Base-by-base conservation (phyloP, 2,888 invertebrate genomes). In the Exocentrus adspersus region DNA sequence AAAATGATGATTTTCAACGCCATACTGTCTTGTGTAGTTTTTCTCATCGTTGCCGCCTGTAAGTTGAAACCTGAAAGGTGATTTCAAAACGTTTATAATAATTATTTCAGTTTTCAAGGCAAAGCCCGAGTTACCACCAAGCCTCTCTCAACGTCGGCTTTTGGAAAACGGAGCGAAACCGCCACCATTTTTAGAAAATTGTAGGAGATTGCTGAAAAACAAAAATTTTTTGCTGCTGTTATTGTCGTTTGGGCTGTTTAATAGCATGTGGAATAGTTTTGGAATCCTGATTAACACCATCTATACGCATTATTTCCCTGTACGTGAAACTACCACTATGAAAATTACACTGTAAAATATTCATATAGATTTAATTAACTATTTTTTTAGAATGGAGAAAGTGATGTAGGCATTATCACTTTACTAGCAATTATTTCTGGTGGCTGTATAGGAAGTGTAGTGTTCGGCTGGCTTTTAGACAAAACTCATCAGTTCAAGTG, bases 401-500 rank as follows among this genome's bases (percentile, higher is more conserved):
- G 87, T 71, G 92, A 93, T 74, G 92, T 92, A 0, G 97, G 97
- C n/a, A 87, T 92, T 65, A 93, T 97, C 72, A 95, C 96, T 0
- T 83, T 97, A 37, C 88, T 92, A 58, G 91, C 97, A 70, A 93
- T 97, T 0, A 85, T 96, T 19, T 58, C 66, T n/a, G 91, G 94
- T 1, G 98, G 98, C 19, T 94, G 97, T 89, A 78, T 90, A 7
- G 97, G 97, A 1, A 95, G 96, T 0, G 90, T 98, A 3, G 84
- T 93, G 1, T 93, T 94, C 73, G 98, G 98, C 5, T 84, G 94
- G 58, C 85, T 95, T 73, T 86, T 98, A 68, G 97, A 98, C 84
- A 94, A 91, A 84, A 95, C 95, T 0, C 95, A 95, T 79, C 89
- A 87, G 76, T 98, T 94, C 86, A 97, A 97, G 92, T 93, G 81